A percentile compares a stretch with the other conserved stretches of the same genome.
phyloP scores from a whole-genome alignment of 1,140 invertebrate genomes.

The Tribolium castaneum region DNA sequence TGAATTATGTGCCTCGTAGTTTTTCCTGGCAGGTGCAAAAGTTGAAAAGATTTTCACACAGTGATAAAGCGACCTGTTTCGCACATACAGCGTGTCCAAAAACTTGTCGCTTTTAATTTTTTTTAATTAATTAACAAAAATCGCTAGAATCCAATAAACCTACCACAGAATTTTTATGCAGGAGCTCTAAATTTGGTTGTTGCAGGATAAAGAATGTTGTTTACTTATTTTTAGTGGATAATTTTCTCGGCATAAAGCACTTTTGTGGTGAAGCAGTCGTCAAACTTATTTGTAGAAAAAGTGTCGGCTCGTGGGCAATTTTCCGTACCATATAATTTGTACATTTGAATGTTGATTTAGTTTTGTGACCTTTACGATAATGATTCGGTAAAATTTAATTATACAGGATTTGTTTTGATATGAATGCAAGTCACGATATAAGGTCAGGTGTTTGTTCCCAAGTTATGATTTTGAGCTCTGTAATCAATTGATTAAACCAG shows the following conservation, averaged over 20 bases:
- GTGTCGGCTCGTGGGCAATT: background rate
- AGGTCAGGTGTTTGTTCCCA: slow-evolving; percentile 34
- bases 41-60: too few species aligned
- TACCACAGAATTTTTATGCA: too few species aligned
- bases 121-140: too few species aligned
- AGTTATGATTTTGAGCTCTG: slow-evolving; percentile 34
- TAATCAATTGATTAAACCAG: slow-evolving; percentile 34
- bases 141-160: too few species aligned
- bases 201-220: too few species aligned
- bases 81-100: too few species aligned
- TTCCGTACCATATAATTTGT: slow-evolving; percentile 15
- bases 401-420: slow-evolving; percentile 31
- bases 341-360: slow-evolving; percentile 34
- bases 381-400: slow-evolving; percentile 33
- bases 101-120: too few species aligned
- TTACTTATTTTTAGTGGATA: background rate
- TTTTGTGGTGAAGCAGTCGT: background rate
- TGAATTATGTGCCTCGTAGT: too few species aligned
- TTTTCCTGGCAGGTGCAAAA: too few species aligned
- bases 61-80: too few species aligned
- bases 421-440: slow-evolving; percentile 35
- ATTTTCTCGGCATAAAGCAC: background rate
- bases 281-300: background rate
- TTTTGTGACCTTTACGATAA: slow-evolving; percentile 32
- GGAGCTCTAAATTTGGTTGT: too few species aligned